Conservation (phyloP, 2,888 invertebrate species). For the Sarcophaga carnaria region DNA sequence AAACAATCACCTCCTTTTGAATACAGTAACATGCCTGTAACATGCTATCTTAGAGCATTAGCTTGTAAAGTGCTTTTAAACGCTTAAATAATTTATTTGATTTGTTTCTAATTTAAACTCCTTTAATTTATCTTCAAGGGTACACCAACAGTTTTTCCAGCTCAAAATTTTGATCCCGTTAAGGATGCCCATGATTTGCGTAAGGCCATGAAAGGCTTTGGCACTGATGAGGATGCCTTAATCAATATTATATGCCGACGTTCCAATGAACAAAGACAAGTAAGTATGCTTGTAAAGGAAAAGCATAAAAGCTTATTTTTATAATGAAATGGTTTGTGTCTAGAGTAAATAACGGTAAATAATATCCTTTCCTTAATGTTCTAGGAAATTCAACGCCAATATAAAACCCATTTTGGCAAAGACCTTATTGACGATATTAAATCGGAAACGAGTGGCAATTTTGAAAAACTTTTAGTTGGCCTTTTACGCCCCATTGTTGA, state of each 20-base stretch:
- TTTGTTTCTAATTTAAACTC: neutral
- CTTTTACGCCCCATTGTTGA: slow-evolving; percentile 93
- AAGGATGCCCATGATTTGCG: slow-evolving; percentile 90
- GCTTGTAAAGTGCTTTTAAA: neutral
- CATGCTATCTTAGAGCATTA: too few species aligned
- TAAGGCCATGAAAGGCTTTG: slow-evolving; percentile 95
- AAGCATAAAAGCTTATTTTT: neutral
- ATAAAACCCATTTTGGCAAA: slow-evolving; percentile 82
- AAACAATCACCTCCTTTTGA: too few species aligned
- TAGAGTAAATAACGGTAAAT: slow-evolving; percentile 14
- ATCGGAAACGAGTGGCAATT: slow-evolving; percentile 94
- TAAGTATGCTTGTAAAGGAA: slow-evolving; percentile 82
- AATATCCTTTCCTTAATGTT: slow-evolving; percentile 8
- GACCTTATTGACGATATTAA: slow-evolving; percentile 92
- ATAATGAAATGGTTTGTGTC: slow-evolving; percentile 17
- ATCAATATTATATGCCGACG: slow-evolving; percentile 92
- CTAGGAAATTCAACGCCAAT: slow-evolving; percentile 80
- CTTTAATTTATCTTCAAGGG: slow-evolving; percentile 74
- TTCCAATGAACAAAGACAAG: slow-evolving; percentile 92
- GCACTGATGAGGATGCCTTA: slow-evolving; percentile 95
- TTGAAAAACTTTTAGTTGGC: slow-evolving; percentile 91
- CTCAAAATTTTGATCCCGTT: slow-evolving; percentile 89
- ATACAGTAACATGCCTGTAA: too few species aligned
- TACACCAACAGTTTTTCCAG: slow-evolving; percentile 88
- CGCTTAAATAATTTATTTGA: neutral